Percentiles rank a stretch among this genome's conserved stretches.
Evolutionary conservation across 2,888 invertebrate genomes (phyloP).

Genomic region (Latheticus oryzae): DNA sequence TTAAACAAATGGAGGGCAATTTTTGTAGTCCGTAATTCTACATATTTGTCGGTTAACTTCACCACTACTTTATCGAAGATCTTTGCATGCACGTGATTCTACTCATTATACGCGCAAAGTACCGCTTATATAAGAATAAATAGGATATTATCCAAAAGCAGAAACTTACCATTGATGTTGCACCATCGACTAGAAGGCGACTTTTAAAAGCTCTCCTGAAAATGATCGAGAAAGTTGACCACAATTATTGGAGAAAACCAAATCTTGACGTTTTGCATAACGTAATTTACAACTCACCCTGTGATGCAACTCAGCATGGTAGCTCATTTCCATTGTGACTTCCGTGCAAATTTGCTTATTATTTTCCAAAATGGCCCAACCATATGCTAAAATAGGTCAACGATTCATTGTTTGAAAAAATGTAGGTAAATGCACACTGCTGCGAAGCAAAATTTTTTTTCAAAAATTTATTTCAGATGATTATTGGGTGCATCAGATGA

Average conservation of each 20-base stretch:
- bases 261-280: slow-evolving; percentile 38
- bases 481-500: slow-evolving; percentile 19
- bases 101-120: slow-evolving; percentile 28
- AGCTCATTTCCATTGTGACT: slow-evolving; percentile 20
- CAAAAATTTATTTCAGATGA: slow-evolving; percentile 12
- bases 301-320: slow-evolving; percentile 28
- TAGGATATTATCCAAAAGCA: slow-evolving; percentile 16
- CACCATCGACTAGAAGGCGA: background rate
- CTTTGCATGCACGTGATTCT: slow-evolving; percentile 33
- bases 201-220: slow-evolving; percentile 3
- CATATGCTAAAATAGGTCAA: slow-evolving; percentile 53
- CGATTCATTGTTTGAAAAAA: slow-evolving; percentile 34
- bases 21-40: no score
- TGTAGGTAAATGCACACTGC: no score
- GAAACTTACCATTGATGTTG: slow-evolving; percentile 24
- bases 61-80: slow-evolving; percentile 23
- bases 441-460: slow-evolving; percentile 13
- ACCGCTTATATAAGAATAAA: slow-evolving; percentile 10
- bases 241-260: slow-evolving; percentile 35
- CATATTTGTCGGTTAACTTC: no score
- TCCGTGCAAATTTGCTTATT: slow-evolving; percentile 31
- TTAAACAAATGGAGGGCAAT: no score
- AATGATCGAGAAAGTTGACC: slow-evolving; percentile 38
- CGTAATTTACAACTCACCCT: slow-evolving; percentile 35
- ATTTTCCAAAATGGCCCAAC: slow-evolving; percentile 27